Percentiles rank a stretch among this genome's conserved stretches.
Conservation (phyloP, 2,797 vertebrate genomes). For the Microctenopoma lineatum region DNA sequence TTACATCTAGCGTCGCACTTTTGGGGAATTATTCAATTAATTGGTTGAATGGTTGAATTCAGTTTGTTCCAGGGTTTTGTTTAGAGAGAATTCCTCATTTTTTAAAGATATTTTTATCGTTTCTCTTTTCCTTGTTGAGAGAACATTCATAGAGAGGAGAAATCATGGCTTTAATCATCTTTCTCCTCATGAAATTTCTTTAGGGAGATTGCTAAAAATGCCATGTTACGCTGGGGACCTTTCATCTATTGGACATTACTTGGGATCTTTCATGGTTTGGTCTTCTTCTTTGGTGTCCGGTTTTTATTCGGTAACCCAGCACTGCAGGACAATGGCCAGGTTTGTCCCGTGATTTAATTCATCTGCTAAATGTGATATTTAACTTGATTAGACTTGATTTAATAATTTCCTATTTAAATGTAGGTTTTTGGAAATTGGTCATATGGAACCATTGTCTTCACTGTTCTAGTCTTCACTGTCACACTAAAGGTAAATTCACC, state of each 20-base stretch:
- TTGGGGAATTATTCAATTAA: background rate
- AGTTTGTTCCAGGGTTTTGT: background rate
- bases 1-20: background rate
- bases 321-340: constrained; percentile 94
- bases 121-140: background rate
- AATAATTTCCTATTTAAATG: constrained; percentile 35
- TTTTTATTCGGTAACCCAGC: constrained; percentile 91
- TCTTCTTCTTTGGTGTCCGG: constrained; percentile 96
- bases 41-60: no score
- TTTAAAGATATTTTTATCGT: background rate
- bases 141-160: background rate
- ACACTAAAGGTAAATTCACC: constrained; percentile 90
- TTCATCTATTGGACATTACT: constrained; percentile 96
- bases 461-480: constrained; percentile 97
- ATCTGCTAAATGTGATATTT: background rate
- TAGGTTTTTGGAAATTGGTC: constrained; percentile 98
- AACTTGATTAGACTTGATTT: background rate
- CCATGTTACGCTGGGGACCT: constrained; percentile 91
- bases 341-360: constrained; percentile 62
- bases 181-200: constrained; percentile 10
- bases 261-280: constrained; percentile 91
- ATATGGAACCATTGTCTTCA: constrained; percentile 96
- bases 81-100: background rate
- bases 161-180: background rate
- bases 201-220: constrained; percentile 94